Evolutionary conservation across 2,113 vertebrate species (phyloP).

Genomic region (Bothrops jararaca): DNA sequence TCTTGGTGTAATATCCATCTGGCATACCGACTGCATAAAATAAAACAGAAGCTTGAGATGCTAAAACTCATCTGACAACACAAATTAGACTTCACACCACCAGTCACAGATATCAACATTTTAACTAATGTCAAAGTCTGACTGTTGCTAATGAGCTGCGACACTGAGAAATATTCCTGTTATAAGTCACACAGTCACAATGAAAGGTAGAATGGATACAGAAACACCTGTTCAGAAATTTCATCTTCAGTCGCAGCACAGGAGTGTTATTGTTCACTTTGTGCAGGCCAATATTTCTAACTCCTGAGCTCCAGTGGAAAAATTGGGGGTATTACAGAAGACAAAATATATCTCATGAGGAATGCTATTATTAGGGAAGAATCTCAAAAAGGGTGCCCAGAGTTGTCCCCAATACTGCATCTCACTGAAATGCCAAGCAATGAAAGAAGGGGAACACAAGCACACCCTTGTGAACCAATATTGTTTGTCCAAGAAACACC

Average conservation of each 20-base stretch:
- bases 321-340: not conserved
- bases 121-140: constrained; percentile 72
- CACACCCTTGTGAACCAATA: not conserved
- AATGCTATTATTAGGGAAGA: not conserved
- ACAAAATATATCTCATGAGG: not conserved
- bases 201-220: constrained; percentile 59
- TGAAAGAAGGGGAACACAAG: not conserved
- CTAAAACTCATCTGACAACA: constrained; percentile 61
- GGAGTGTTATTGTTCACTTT: constrained; percentile 49
- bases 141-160: constrained; percentile 71
- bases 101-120: constrained; percentile 69
- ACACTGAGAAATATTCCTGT: constrained; percentile 53
- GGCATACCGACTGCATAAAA: constrained; percentile 34
- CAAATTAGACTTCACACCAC: constrained; percentile 62
- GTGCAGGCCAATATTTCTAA: constrained; percentile 30
- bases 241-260: constrained; percentile 52
- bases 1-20: constrained; percentile 52
- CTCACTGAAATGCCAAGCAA: not conserved
- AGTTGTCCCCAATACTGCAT: not conserved
- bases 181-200: constrained; percentile 63
- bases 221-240: constrained; percentile 51
- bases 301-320: not conserved
- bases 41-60: constrained; percentile 51
- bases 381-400: not conserved
- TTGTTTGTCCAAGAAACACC: not conserved